Evolutionary conservation across 1,140 invertebrate species (phyloP).

Genomic region (Calosoma granatense): DNA sequence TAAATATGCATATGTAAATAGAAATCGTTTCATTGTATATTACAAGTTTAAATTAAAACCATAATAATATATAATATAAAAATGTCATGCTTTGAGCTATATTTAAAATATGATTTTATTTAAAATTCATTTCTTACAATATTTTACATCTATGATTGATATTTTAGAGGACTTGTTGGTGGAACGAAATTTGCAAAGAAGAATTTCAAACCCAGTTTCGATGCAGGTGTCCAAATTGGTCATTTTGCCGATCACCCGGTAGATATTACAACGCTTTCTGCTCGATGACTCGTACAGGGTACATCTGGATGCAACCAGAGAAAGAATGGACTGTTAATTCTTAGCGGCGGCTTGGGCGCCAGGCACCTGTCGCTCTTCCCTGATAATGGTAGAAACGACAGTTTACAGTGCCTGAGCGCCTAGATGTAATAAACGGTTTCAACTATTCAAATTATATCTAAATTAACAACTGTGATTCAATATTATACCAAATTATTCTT

Average conservation of each 20-base stretch:
- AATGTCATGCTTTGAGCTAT: not conserved
- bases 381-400: not conserved
- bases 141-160: conserved; percentile 13
- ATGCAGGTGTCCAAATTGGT: conserved; percentile 78
- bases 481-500: not conserved
- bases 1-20: no score
- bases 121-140: not conserved
- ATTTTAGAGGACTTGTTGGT: conserved; percentile 75
- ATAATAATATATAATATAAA: conserved; percentile 1
- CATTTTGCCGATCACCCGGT: conserved; percentile 76
- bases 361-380: not conserved
- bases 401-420: not conserved
- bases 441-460: not conserved
- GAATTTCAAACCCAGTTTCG: conserved; percentile 78
- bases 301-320: conserved; percentile 73
- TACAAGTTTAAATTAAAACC: conserved; percentile 12
- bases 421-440: not conserved
- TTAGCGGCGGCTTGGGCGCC: conserved; percentile 12
- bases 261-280: conserved; percentile 84
- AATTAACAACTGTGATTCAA: not conserved
- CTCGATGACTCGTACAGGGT: conserved; percentile 81
- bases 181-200: conserved; percentile 87
- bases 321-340: conserved; percentile 37
- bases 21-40: not conserved
- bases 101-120: not conserved